A percentile compares a stretch with the other conserved stretches of the same genome.
Evolutionary conservation across 2,888 invertebrate genomes (phyloP).

Genomic region (Smittia sp.): DNA sequence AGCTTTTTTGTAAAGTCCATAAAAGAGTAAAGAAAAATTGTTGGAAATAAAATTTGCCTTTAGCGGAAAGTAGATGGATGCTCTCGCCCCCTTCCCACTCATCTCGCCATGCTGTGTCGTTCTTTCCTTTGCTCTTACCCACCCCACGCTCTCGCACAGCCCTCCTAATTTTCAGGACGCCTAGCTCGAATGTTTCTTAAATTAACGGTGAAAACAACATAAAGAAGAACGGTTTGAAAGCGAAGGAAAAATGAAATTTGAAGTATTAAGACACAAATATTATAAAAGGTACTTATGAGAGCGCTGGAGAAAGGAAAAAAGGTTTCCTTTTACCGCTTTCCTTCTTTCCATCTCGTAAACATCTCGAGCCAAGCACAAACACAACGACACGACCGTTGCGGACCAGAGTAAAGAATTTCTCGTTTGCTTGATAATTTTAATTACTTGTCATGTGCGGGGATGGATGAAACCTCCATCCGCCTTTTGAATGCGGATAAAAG

Average conservation of each 20-base stretch:
- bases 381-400: neutral
- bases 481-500: neutral
- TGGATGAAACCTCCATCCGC: constrained; percentile 14
- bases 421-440: constrained; percentile 34
- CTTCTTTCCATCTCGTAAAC: neutral
- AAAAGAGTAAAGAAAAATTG: constrained; percentile 33
- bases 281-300: neutral
- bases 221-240: constrained; percentile 9
- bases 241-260: constrained; percentile 5
- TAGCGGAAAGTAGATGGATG: constrained; percentile 15
- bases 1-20: constrained; percentile 38
- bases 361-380: neutral
- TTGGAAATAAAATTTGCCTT: constrained; percentile 28
- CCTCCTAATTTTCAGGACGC: constrained; percentile 12
- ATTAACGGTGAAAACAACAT: constrained; percentile 34
- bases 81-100: neutral
- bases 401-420: neutral
- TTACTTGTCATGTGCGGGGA: constrained; percentile 24
- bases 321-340: neutral
- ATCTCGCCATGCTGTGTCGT: neutral
- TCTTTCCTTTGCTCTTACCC: constrained; percentile 12
- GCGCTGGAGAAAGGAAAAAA: neutral
- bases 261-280: constrained; percentile 12
- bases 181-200: constrained; percentile 23
- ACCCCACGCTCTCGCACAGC: neutral